Evolutionary conservation across 2,888 invertebrate species (phyloP), one percentile per base, ranked within the genome.

Genomic region (Dolichopus griseipennis): DNA sequence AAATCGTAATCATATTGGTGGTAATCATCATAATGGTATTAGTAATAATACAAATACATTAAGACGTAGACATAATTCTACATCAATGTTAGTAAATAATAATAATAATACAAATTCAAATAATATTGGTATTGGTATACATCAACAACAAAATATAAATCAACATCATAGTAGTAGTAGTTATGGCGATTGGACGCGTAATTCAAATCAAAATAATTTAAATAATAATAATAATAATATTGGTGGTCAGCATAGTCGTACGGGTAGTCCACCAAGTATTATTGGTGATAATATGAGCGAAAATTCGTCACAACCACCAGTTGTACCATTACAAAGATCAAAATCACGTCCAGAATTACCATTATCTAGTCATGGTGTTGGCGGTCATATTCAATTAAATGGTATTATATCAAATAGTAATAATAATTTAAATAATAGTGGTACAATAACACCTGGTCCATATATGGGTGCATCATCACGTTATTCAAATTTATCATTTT

Each of bases 401-500:
- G 66, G 69, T 70, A 68, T 65, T 52, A 68, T 68, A 67, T 71
- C 61, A 27, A 65, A n/a, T 34, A 66, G 65, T 22, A 61, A 61
- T 12, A 21, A 2, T 20, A 33, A 33, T 34, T 15, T 64, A 12
- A 43, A 67, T 63, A 65, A 68, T 12, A 65, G 67, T 27, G 63
- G 66, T 65, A 20, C 66, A 34, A n/a, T 34, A 62, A 62, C 65
- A 68, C 80, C 65, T 41, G 18, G 27, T 43, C 37, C 37, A 62
- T 34, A 43, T 52, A 74, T 83, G 80, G 79, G 85, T 82, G 86
- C 86, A 74, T 83, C 77, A 66, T 84, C 82, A 77, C 80, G 88
- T 74, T 92, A 91, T 81, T 88, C 88, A 72, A 91, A 92, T 79
- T 85, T 92, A 67, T 92, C 92, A 72, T 93, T 91, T 78, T 94